These are phyloP conservation scores for Bombus waltoni DNA, from an alignment of 1,140 invertebrate genomes.

Conservation along the genomic window DNA sequence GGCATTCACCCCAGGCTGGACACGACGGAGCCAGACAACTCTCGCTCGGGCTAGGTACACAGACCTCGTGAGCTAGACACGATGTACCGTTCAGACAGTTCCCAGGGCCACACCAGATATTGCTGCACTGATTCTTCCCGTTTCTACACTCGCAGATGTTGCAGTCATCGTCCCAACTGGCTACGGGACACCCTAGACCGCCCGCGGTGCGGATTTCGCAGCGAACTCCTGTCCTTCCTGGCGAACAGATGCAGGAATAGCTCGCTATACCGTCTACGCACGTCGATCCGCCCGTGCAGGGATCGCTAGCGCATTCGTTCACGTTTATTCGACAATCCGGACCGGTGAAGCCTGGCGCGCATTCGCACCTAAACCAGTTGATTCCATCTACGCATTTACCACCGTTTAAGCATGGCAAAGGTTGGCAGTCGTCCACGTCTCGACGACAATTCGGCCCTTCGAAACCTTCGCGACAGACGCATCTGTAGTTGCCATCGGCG, in stretches of 20 bases:
- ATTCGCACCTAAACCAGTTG: conserved; percentile 91
- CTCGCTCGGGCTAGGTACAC: conserved; percentile 89
- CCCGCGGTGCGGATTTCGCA: conserved; percentile 85
- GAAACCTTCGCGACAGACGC: conserved; percentile 87
- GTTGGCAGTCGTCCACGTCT: conserved; percentile 87
- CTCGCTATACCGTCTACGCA: conserved; percentile 90
- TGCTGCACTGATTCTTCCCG: conserved; percentile 90
- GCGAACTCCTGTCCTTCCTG: conserved; percentile 87
- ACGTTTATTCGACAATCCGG: conserved; percentile 89
- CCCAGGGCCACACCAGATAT: conserved; percentile 92
- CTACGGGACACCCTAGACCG: conserved; percentile 72
- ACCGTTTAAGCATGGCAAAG: conserved; percentile 89
- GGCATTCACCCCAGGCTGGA: conserved; percentile 91
- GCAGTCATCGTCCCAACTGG: conserved; percentile 87
- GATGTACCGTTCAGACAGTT: conserved; percentile 87
- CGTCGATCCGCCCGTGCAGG: conserved; percentile 92
- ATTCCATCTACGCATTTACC: conserved; percentile 91
- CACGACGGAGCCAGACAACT: conserved; percentile 91
- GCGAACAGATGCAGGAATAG: conserved; percentile 92
- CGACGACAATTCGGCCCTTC: conserved; percentile 86
- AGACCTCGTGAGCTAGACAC: conserved; percentile 85
- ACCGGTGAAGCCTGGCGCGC: conserved; percentile 89
- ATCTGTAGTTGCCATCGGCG: conserved; percentile 87
- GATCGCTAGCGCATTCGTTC: conserved; percentile 90
- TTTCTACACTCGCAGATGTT: conserved; percentile 91